Evolutionary conservation across 2,113 vertebrate species (phyloP).

Genomic region (Mionectes macconnelli): DNA sequence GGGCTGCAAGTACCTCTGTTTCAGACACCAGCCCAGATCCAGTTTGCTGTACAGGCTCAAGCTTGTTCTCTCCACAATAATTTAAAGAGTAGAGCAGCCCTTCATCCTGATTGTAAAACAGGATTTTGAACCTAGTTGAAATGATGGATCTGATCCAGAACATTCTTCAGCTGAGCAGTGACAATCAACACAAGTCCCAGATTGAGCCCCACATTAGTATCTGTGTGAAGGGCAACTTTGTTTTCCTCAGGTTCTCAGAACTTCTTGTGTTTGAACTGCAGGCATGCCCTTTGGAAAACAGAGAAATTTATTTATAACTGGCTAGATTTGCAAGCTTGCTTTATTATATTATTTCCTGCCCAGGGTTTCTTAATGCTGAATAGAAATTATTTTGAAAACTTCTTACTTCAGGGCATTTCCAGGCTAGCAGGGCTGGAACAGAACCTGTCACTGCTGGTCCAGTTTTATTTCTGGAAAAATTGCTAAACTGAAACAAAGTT

Average conservation of each 20-base stretch:
- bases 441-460: slow-evolving; percentile 65
- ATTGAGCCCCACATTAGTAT: neutral
- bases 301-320: slow-evolving; percentile 56
- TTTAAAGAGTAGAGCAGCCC: neutral
- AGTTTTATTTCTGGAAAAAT: slow-evolving; percentile 68
- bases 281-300: slow-evolving; percentile 36
- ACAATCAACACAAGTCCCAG: neutral
- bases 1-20: rapidly evolving
- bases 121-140: slow-evolving; percentile 10
- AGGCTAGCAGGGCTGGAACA: slow-evolving; percentile 53
- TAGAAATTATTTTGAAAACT: slow-evolving; percentile 71
- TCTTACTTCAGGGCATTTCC: slow-evolving; percentile 70
- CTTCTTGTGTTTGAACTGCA: neutral
- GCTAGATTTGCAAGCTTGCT: slow-evolving; percentile 59
- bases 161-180: neutral
- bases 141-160: neutral
- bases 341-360: slow-evolving; percentile 69
- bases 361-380: slow-evolving; percentile 62
- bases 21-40: neutral
- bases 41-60: neutral
- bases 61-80: neutral
- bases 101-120: neutral
- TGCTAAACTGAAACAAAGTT: slow-evolving; percentile 37
- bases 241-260: slow-evolving; percentile 17
- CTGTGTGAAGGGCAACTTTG: slow-evolving; percentile 19